Evolutionary conservation across 1,140 invertebrate species (phyloP), one percentile per base, ranked within the genome.

Genomic region (Rhyzopertha dominica): DNA sequence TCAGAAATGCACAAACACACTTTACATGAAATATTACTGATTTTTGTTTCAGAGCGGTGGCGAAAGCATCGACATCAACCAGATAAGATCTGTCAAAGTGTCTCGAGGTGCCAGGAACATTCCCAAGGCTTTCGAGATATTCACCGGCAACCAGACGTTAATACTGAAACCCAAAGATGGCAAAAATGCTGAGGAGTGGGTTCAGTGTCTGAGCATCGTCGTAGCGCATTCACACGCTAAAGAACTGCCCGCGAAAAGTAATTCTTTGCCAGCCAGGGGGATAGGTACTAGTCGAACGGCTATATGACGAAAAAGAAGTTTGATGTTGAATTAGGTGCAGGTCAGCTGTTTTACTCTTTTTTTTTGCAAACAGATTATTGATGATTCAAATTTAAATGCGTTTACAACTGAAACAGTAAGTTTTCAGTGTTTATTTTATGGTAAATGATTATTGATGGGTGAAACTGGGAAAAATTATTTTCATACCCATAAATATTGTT

Each of bases 61-160:
- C 34, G 79, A 81, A 62, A 80, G 78, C 54, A 88, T 91, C 51
- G 87, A 90, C 62, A 82, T 96, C 0, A 87, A 91, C 66, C 87
- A 93, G 69, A 94, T 96, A 42, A 79, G 90, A 22, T 92, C 87
- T 49, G 90, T 96, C 1, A 90, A 93, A 66, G 91, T 94, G 5
- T 85, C 82, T 1, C 73, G 87, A 41, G 83, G 84, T 13, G 85
- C 83, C 31, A 78, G 88, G 38, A 90, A 90, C 61, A 92, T 95
- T 61, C 90, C 92, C 7, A 92, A 90, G 69, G 90, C 91, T 1
- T 95, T 96, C 73, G 92, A 96, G 74, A 95, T 96, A 49, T 95
- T 95, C 69, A 95, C 92, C 1, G 85, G 86, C 32, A 89, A 95
- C 63, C 87, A 90, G 63, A 89, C 87, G 5, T 80, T 91, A 55